A percentile compares a stretch with the other conserved stretches of the same genome.
Conservation (phyloP, 1,140 invertebrate genomes). For the Achatina immaculata region DNA sequence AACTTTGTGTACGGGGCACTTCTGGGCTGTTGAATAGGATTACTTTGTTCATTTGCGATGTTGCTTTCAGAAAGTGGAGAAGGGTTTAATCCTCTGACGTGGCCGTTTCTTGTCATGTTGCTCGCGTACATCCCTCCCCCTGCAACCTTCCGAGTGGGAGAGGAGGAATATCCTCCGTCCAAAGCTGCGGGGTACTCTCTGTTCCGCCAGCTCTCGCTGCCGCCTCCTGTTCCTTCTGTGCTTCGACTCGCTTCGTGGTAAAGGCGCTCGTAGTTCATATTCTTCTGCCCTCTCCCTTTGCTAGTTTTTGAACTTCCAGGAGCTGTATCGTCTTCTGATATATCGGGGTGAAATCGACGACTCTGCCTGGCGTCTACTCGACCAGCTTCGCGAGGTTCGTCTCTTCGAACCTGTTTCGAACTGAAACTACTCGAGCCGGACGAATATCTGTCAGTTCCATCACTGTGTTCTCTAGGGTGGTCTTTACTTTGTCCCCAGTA, state of each 20-base stretch:
- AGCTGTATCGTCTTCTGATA: neutral
- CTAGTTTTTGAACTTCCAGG: too few species aligned
- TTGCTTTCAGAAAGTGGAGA: neutral
- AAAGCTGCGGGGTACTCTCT: slow-evolving; percentile 13
- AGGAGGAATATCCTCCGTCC: neutral
- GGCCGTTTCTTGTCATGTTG: neutral
- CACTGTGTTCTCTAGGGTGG: too few species aligned
- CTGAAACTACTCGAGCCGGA: neutral
- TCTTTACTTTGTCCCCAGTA: too few species aligned
- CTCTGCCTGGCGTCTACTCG: neutral
- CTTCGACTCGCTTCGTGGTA: slow-evolving; percentile 1
- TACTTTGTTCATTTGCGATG: neutral
- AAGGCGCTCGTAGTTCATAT: slow-evolving; percentile 19
- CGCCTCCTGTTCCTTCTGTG: slow-evolving; percentile 8
- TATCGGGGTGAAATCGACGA: neutral
- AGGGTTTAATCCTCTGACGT: neutral
- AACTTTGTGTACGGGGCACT: slow-evolving; percentile 23
- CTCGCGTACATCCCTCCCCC: neutral
- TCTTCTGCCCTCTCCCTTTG: neutral
- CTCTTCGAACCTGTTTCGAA: neutral
- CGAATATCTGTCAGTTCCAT: neutral
- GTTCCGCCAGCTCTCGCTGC: neutral
- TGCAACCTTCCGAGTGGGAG: neutral
- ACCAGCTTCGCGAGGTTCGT: neutral
- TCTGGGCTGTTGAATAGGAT: neutral